Evolutionary conservation across 30 jellyfish, hydroid and myxozoan genomes (phyloP), one percentile per base, ranked within the genome.

Genomic region (Nemopilema nomurai): DNA sequence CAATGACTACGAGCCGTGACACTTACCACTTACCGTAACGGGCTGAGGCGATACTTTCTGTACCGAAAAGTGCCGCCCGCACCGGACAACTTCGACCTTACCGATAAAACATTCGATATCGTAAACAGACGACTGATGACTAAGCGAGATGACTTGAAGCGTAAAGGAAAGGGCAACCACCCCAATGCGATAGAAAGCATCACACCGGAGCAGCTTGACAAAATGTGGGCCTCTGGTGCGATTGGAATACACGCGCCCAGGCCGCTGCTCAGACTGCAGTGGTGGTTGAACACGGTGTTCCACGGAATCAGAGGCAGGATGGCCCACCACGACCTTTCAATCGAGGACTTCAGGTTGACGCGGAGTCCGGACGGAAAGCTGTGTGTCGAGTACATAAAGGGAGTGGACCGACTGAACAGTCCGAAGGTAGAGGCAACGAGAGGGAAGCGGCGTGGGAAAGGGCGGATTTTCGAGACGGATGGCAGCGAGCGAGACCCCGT

Each of bases 191-290:
- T 93, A 32, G 98, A 93, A 51, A 93, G 98, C 80, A 93, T 93
- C 41, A 93, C 98, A 17, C 96, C 98, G 8, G 97, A 93, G 49
- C 98, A 93, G 76, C 90, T 95, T 23, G 97, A 89, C 33, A 90
- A 95, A 77, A 95, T 95, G 99, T 95, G 99, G 97, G 97, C 96
- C 6, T 89, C 97, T 0, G 99, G 99, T 16, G 99, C 97, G 16
- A 95, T 95, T 30, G 99, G 99, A 9, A 90, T 90, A 4, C 97
- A 95, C 81, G 97, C 97, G 23, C 99, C 99, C 51, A 88, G 97
- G n/a, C 97, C 97, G n/a, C 79, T 95, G 57, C 77, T 95, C 18
- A 85, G 99, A 27, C 89, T 90, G 19, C 96, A 85, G 86, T 95
- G 99, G 99, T 90, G 97, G 97, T 76, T 91, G 27, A 95, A 95